phyloP scores from a whole-genome alignment of 2,797 vertebrate species.

The Rhinoraja longicauda region DNA sequence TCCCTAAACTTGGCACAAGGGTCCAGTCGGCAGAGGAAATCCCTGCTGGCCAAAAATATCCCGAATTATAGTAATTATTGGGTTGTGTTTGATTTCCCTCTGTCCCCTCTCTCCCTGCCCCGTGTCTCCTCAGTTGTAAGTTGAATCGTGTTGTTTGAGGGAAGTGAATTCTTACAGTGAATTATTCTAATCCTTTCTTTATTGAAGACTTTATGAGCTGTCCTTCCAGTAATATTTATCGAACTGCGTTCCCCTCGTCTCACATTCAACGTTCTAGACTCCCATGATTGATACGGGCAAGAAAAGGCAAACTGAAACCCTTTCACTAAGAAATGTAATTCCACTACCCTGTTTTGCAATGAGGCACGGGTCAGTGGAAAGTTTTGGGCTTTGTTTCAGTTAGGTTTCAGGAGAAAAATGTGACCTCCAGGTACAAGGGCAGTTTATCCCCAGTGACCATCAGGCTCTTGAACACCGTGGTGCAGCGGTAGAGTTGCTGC shows the following conservation, averaged over 20 bases:
- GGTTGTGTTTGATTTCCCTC: not conserved
- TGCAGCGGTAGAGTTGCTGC: too few relatives aligned
- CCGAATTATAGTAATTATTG: not conserved
- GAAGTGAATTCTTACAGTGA: too few relatives aligned
- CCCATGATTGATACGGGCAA: too few relatives aligned
- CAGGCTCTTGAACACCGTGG: too few relatives aligned
- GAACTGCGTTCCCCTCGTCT: too few relatives aligned
- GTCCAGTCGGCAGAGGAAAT: not conserved
- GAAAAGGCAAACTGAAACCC: not conserved
- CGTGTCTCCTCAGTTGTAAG: not conserved
- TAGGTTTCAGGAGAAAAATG: too few relatives aligned
- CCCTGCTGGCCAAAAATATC: not conserved
- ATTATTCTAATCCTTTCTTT: too few relatives aligned
- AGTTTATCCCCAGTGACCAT: too few relatives aligned
- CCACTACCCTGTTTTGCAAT: not conserved
- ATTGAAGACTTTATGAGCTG: too few relatives aligned
- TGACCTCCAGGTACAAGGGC: too few relatives aligned
- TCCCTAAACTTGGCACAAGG: not conserved
- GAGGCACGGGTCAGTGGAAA: not conserved
- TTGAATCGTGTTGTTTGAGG: not conserved
- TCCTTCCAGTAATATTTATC: too few relatives aligned
- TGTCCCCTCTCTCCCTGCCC: not conserved
- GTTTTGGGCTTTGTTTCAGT: not conserved
- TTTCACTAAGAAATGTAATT: not conserved
- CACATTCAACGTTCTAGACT: too few relatives aligned